These are phyloP conservation scores for Neosilurus mollespiculum DNA, from an alignment of 2,797 vertebrate species.

Conservation along the genomic window DNA sequence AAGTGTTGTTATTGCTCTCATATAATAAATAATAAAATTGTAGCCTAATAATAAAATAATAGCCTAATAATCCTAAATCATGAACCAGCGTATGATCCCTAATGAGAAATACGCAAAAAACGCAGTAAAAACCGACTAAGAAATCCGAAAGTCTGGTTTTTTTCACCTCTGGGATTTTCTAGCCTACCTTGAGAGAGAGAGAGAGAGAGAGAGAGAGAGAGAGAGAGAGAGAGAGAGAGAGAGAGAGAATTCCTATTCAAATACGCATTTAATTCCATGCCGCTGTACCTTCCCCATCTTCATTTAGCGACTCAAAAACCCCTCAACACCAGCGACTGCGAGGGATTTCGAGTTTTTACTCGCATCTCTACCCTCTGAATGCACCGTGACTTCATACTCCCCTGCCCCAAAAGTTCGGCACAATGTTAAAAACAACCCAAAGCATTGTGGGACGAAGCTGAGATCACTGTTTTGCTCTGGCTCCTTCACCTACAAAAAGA, in stretches of 20 bases:
- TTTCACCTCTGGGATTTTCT: background rate
- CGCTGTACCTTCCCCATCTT: background rate
- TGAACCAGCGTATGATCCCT: background rate
- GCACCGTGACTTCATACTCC: background rate
- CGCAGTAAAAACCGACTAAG: background rate
- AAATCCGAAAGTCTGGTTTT: background rate
- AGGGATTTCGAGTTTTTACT: background rate
- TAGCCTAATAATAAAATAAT: background rate
- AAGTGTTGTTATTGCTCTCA: background rate
- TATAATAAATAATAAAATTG: background rate
- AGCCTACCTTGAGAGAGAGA: too few relatives aligned
- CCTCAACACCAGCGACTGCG: too few relatives aligned
- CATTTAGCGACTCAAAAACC: background rate
- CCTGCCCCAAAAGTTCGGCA: slow-evolving; percentile 15
- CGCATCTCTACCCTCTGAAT: background rate
- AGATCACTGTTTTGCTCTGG: background rate
- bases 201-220: background rate
- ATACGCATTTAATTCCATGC: background rate
- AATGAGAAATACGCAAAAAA: background rate
- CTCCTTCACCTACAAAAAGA: slow-evolving; percentile 15
- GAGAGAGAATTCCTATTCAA: too few relatives aligned
- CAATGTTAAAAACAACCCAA: background rate
- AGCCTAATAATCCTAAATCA: background rate
- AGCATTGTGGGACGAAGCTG: background rate
- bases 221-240: background rate